A percentile compares a stretch with the other conserved stretches of the same genome.
Evolutionary conservation across 2,888 invertebrate species (phyloP).

Genomic region (Linyphia triangularis): DNA sequence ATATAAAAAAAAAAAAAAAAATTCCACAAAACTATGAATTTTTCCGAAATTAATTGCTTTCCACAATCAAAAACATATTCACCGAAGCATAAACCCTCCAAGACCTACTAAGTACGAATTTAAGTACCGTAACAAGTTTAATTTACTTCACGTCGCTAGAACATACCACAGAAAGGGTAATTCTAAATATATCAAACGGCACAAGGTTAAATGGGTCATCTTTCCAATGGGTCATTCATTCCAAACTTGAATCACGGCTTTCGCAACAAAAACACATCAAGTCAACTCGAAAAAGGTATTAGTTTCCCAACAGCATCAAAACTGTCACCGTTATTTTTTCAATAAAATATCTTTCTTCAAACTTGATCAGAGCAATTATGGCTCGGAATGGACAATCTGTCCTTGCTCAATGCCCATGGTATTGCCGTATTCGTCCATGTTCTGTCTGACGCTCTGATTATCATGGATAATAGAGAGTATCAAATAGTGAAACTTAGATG

Average conservation of each 20-base stretch:
- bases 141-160: constrained; percentile 23
- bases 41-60: constrained; percentile 13
- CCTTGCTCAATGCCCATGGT: no score
- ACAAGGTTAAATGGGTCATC: not conserved
- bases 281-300: not conserved
- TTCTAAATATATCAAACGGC: not conserved
- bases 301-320: not conserved
- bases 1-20: not conserved
- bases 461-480: constrained; percentile 18
- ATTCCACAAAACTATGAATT: constrained; percentile 5
- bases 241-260: not conserved
- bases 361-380: not conserved
- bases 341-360: not conserved
- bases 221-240: not conserved
- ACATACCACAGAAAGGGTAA: not conserved
- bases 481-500: constrained; percentile 8
- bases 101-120: no score
- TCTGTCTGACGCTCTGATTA: constrained; percentile 46
- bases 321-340: not conserved
- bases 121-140: not conserved
- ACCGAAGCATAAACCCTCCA: constrained; percentile 32
- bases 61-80: not conserved
- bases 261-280: not conserved
- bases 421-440: no score
- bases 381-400: constrained; percentile 5